phyloP scores from a whole-genome alignment of 1,140 invertebrate species.

The Pissodes strobi region DNA sequence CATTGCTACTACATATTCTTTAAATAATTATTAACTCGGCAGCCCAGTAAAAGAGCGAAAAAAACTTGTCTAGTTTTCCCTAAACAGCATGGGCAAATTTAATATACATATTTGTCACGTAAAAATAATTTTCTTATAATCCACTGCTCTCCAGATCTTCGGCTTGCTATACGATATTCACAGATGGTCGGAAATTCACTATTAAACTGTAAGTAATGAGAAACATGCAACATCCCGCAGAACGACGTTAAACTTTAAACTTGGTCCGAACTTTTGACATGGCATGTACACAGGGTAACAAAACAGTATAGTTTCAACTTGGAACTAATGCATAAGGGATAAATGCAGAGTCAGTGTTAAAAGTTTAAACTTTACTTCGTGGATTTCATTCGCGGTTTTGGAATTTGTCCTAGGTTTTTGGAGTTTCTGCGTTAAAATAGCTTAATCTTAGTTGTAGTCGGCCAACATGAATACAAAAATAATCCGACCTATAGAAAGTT shows the following conservation, averaged over 20 bases:
- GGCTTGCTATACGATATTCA: background rate
- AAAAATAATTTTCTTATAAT: background rate
- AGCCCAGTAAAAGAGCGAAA: too few species aligned
- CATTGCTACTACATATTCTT: too few species aligned
- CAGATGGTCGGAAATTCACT: slow-evolving; percentile 7
- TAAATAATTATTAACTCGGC: too few species aligned
- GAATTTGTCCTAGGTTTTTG: too few species aligned
- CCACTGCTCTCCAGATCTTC: background rate
- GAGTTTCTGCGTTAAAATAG: too few species aligned
- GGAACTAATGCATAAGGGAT: slow-evolving; percentile 23
- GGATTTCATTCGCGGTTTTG: too few species aligned
- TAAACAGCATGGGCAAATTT: too few species aligned
- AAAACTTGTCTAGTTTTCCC: too few species aligned
- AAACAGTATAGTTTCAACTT: slow-evolving; percentile 20
- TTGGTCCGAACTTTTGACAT: slow-evolving; percentile 22
- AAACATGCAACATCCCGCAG: slow-evolving; percentile 12
- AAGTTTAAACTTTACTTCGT: slow-evolving; percentile 5
- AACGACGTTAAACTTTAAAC: slow-evolving; percentile 15
- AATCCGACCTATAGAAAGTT: too few species aligned
- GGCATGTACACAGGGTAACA: slow-evolving; percentile 20
- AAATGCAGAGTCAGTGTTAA: background rate
- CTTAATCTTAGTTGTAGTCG: too few species aligned
- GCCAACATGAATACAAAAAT: too few species aligned
- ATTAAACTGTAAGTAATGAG: slow-evolving; percentile 22
- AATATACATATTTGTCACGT: too few species aligned